These are phyloP conservation scores for Scolopax rusticola DNA, from an alignment of 2,797 vertebrate genomes.

Conservation along the genomic window DNA sequence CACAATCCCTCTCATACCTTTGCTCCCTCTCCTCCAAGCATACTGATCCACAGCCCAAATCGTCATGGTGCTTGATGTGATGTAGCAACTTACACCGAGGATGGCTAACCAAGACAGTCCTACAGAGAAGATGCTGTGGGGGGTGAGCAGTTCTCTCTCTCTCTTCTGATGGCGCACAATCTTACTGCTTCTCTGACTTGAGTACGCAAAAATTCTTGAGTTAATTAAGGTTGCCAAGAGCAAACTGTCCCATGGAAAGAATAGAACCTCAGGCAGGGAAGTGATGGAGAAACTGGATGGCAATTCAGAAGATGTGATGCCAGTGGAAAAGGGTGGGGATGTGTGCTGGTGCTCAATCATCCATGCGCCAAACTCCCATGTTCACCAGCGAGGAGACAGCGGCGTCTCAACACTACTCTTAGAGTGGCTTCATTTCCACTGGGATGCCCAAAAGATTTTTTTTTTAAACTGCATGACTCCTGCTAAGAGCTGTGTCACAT, in stretches of 20 bases:
- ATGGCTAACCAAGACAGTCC: not conserved
- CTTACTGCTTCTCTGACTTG: not conserved
- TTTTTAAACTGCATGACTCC: conserved; percentile 37
- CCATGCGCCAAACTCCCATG: not conserved
- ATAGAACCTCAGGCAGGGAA: not conserved
- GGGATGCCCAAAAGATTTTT: not conserved
- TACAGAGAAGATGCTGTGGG: not conserved
- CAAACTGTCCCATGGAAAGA: not conserved
- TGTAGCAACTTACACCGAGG: conserved; percentile 16
- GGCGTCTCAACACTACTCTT: not conserved
- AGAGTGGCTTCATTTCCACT: not conserved
- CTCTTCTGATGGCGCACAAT: not conserved
- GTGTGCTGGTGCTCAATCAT: not conserved
- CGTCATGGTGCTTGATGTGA: conserved; percentile 27
- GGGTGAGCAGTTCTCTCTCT: not conserved
- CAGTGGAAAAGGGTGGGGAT: not conserved
- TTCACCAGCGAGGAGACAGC: not conserved
- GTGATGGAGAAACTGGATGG: not conserved
- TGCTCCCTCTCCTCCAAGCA: conserved; percentile 2
- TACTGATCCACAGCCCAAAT: not conserved
- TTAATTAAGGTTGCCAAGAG: not conserved
- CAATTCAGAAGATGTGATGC: not conserved
- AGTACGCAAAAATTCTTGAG: not conserved
- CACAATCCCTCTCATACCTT: not conserved
- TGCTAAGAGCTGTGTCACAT: conserved; percentile 35